These are phyloP conservation scores for Syrmaticus mikado DNA, from an alignment of 2,113 vertebrate genomes.

Conservation along the genomic window DNA sequence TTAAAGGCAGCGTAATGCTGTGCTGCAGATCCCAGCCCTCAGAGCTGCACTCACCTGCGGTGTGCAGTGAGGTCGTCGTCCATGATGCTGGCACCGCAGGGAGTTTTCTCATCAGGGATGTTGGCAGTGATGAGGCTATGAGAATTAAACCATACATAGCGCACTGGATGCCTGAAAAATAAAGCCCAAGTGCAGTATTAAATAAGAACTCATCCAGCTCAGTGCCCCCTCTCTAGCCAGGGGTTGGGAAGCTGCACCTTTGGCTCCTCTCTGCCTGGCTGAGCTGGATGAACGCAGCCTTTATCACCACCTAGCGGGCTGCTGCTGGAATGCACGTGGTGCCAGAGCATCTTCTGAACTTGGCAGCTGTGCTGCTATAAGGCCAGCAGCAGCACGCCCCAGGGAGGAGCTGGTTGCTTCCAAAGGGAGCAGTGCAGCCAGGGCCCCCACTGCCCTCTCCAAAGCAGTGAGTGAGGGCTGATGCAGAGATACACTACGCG, in stretches of 20 bases:
- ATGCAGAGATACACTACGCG: fast-evolving
- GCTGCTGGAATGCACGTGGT: neutral
- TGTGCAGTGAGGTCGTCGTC: conserved; percentile 90
- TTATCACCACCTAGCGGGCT: conserved; percentile 58
- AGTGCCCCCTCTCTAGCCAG: fast-evolving
- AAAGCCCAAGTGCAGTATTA: neutral
- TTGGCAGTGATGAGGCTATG: conserved; percentile 92
- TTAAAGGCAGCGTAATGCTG: neutral
- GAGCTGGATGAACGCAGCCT: neutral
- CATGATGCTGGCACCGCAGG: conserved; percentile 84
- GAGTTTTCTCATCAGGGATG: conserved; percentile 88
- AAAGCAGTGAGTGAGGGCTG: neutral
- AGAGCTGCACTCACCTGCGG: conserved; percentile 82
- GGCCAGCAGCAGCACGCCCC: neutral
- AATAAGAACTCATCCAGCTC: fast-evolving
- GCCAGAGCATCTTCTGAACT: neutral
- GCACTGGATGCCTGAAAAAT: conserved; percentile 88
- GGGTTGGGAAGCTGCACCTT: neutral
- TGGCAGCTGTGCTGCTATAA: neutral
- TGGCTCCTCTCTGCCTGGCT: neutral
- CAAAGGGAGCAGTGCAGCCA: neutral
- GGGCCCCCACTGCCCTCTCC: neutral
- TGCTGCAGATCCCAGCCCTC: neutral
- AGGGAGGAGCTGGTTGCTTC: neutral
- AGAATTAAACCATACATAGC: conserved; percentile 84